phyloP scores from a whole-genome alignment of 92 coral and sea anemone genomes.

The Ricordea florida region DNA sequence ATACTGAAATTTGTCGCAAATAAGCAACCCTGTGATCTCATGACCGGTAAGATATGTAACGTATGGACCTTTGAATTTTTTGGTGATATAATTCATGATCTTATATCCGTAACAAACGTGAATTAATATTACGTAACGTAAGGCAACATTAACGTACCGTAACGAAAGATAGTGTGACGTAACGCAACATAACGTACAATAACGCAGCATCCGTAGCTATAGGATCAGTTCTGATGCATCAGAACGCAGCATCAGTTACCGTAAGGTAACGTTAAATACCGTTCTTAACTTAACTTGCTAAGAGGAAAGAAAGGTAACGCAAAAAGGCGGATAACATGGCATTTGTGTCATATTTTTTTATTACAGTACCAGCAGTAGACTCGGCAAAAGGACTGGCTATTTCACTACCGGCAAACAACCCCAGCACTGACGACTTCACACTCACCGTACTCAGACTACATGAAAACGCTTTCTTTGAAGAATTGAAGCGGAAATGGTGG shows the following conservation, averaged over 20 bases:
- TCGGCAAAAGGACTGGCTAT: conserved; percentile 69
- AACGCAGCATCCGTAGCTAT: no score
- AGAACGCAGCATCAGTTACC: no score
- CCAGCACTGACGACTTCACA: conserved; percentile 49
- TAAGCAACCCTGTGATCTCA: conserved; percentile 11
- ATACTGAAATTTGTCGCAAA: not conserved
- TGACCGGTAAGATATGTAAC: not conserved
- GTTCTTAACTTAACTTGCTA: not conserved
- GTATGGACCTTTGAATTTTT: no score
- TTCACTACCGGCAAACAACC: conserved; percentile 62
- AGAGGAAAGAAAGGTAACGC: not conserved
- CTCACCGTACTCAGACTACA: conserved; percentile 65
- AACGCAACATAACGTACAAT: no score
- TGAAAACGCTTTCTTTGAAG: conserved; percentile 58
- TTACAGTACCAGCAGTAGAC: conserved; percentile 54
- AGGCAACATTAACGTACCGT: no score
- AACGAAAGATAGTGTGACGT: no score
- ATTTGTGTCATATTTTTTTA: not conserved
- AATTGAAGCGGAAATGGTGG: conserved; percentile 74
- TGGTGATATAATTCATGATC: no score
- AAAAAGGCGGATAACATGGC: not conserved
- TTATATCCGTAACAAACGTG: no score
- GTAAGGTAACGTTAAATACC: no score
- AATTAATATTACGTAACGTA: no score
- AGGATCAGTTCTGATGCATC: no score